These are phyloP conservation scores for Pseudomyrmex pallidus DNA, from an alignment of 1,140 invertebrate genomes.

Conservation along the genomic window DNA sequence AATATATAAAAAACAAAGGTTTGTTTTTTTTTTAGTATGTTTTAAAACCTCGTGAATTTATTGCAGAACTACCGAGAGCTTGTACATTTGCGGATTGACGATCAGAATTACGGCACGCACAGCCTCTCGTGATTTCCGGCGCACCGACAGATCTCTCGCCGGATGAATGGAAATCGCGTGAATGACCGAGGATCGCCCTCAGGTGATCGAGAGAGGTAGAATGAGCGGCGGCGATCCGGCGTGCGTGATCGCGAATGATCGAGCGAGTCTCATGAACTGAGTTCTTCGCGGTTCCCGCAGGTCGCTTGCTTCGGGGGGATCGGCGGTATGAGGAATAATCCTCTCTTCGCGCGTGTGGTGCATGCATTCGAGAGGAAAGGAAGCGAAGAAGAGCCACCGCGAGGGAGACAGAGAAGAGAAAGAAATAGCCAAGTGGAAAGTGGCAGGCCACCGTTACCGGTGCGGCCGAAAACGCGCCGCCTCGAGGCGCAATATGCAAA, in stretches of 20 bases:
- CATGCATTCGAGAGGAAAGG: slow-evolving; percentile 15
- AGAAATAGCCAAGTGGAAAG: slow-evolving; percentile 71
- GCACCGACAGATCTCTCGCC: slow-evolving; percentile 14
- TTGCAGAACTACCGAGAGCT: neutral
- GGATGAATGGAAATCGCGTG: slow-evolving; percentile 81
- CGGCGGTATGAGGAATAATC: slow-evolving; percentile 47
- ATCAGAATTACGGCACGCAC: slow-evolving; percentile 13
- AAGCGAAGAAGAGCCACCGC: slow-evolving; percentile 30
- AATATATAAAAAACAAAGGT: too few relatives aligned
- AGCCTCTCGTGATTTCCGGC: neutral
- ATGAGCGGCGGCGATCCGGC: slow-evolving; percentile 60
- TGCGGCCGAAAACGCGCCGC: slow-evolving; percentile 73
- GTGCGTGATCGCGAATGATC: slow-evolving; percentile 74
- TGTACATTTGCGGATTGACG: neutral
- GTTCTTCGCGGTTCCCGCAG: slow-evolving; percentile 38
- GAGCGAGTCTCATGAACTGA: slow-evolving; percentile 40
- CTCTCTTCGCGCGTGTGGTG: slow-evolving; percentile 53
- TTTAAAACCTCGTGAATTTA: too few relatives aligned
- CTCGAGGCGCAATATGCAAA: slow-evolving; percentile 78
- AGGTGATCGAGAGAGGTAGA: slow-evolving; percentile 58
- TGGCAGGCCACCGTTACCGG: slow-evolving; percentile 78
- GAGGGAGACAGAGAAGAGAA: slow-evolving; percentile 39
- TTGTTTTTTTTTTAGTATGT: too few relatives aligned
- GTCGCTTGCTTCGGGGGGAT: slow-evolving; percentile 49
- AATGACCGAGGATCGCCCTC: slow-evolving; percentile 72